A percentile compares a stretch with the other conserved stretches of the same genome.
Conservation (phyloP, 2,797 vertebrate genomes). For the Craterocephalus amniculus region DNA sequence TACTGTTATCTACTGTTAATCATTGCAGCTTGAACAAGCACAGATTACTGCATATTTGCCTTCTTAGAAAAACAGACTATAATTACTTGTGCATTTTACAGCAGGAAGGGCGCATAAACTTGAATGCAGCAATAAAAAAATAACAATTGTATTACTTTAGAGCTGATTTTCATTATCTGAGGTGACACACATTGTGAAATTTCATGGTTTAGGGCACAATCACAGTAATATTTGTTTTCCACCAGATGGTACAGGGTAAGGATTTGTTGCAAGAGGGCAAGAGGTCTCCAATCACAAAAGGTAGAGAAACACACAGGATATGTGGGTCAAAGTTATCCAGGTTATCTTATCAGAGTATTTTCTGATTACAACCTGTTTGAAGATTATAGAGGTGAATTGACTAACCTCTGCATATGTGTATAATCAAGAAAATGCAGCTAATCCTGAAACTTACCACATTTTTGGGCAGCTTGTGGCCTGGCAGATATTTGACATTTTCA, state of each 20-base stretch:
- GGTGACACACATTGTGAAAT: background rate
- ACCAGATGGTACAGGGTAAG: background rate
- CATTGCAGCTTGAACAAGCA: background rate
- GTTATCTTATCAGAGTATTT: slow-evolving; percentile 17
- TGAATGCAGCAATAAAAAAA: background rate
- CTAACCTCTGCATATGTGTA: background rate
- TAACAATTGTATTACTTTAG: background rate
- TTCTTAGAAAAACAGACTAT: background rate
- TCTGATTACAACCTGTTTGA: background rate
- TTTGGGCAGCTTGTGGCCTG: slow-evolving; percentile 84
- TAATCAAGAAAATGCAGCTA: background rate
- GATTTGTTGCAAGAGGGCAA: background rate
- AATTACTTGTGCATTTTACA: background rate
- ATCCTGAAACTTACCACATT: slow-evolving; percentile 80
- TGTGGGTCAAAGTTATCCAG: slow-evolving; percentile 13
- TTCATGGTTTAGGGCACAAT: background rate
- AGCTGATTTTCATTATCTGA: background rate
- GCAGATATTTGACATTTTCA: slow-evolving; percentile 88
- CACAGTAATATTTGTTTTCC: background rate
- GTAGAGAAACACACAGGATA: background rate
- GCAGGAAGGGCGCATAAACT: background rate
- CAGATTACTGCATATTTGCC: background rate
- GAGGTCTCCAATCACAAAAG: background rate
- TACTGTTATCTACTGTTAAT: background rate
- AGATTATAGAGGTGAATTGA: background rate